Conservation (phyloP, 2,113 vertebrate species). For the Dascyllus trimaculatus region DNA sequence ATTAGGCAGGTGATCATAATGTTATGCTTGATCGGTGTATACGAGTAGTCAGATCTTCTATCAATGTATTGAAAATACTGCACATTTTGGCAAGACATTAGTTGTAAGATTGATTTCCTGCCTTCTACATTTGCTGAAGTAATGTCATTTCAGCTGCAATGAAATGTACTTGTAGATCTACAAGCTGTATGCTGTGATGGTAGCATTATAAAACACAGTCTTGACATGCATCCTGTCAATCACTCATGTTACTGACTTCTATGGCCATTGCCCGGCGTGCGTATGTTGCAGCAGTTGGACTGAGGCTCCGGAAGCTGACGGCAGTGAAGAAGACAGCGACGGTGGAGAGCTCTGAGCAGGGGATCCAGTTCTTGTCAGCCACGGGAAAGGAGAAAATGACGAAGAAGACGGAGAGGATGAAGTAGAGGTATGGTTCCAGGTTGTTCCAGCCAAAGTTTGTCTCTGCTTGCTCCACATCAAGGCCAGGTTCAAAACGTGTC, state of each 20-base stretch:
- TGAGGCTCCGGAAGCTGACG: constrained; percentile 94
- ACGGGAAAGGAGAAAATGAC: constrained; percentile 96
- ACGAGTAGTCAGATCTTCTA: too few species aligned
- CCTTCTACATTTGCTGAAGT: too few species aligned
- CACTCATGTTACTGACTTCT: constrained; percentile 79
- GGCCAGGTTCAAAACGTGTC: constrained; percentile 91
- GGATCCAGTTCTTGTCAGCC: constrained; percentile 93
- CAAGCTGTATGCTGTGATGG: too few species aligned
- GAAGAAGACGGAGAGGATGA: constrained; percentile 94
- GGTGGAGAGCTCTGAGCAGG: constrained; percentile 94
- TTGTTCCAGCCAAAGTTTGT: constrained; percentile 97
- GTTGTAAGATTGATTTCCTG: too few species aligned
- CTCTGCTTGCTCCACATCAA: constrained; percentile 97
- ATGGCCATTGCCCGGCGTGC: constrained; percentile 90
- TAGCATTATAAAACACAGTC: too few species aligned
- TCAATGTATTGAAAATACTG: too few species aligned
- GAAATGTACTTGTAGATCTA: too few species aligned
- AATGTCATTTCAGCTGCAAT: too few species aligned
- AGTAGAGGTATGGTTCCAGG: constrained; percentile 94
- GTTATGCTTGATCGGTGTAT: too few species aligned
- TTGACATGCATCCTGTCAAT: background rate
- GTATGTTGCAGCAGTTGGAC: constrained; percentile 88
- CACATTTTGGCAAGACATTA: too few species aligned
- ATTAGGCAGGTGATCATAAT: too few species aligned
- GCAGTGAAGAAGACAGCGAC: constrained; percentile 93